phyloP scores from a whole-genome alignment of 2,888 invertebrate species.

The Hipparchia semele region DNA sequence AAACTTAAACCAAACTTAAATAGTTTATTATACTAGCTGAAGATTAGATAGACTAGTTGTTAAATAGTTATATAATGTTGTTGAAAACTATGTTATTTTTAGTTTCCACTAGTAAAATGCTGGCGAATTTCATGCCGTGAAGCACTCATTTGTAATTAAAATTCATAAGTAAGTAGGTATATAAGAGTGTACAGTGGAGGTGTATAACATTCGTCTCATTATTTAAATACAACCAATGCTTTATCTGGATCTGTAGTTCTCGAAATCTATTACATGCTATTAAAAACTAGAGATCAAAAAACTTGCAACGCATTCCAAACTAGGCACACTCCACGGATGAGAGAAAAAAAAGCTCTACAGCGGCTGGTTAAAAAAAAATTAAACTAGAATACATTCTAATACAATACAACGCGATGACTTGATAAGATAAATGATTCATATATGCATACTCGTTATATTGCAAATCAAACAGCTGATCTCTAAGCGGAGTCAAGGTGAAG shows the following conservation, averaged over 20 bases:
- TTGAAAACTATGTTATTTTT: no score
- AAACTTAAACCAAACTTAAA: conserved; percentile 8
- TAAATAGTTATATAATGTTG: no score
- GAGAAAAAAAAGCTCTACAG: conserved; percentile 56
- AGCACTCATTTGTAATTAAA: conserved; percentile 1
- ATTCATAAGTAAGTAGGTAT: not conserved
- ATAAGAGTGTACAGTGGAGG: not conserved
- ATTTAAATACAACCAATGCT: conserved; percentile 24
- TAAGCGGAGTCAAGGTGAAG: conserved; percentile 59
- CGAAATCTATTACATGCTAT: conserved; percentile 43
- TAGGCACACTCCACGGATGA: conserved; percentile 59
- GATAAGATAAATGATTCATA: conserved; percentile 70
- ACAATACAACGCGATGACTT: conserved; percentile 58
- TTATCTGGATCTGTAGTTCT: conserved; percentile 18
- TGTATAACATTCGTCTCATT: not conserved
- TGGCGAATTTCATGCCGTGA: not conserved
- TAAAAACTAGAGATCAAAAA: conserved; percentile 58
- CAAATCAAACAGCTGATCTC: conserved; percentile 63
- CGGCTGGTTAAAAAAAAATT: conserved; percentile 54
- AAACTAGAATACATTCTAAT: conserved; percentile 52
- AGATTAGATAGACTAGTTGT: no score
- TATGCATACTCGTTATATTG: conserved; percentile 62
- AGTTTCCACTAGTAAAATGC: not conserved
- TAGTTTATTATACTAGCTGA: no score
- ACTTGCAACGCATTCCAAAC: conserved; percentile 56